Evolutionary conservation across 2,888 invertebrate species (phyloP).

Genomic region (Vannuccia rotundouncinata): DNA sequence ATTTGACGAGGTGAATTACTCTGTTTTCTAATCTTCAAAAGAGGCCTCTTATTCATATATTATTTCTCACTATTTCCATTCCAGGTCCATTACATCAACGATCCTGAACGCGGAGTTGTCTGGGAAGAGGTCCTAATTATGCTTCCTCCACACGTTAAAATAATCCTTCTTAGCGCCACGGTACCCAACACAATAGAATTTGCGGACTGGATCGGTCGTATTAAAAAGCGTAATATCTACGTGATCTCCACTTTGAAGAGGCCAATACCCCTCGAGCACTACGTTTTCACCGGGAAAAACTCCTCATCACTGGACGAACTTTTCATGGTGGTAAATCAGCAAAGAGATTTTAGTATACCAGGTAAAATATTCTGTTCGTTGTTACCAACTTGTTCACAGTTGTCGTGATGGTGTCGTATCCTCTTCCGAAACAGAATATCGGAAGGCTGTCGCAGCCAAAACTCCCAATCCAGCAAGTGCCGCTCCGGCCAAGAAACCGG

Average conservation of each 20-base stretch:
- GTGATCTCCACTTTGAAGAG: slow-evolving; percentile 86
- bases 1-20: slow-evolving; percentile 72
- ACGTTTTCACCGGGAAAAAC: slow-evolving; percentile 68
- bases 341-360: slow-evolving; percentile 30
- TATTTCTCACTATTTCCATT: neutral
- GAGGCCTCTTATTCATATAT: neutral
- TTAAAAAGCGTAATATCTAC: slow-evolving; percentile 60
- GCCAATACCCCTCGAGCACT: slow-evolving; percentile 91
- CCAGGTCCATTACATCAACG: slow-evolving; percentile 88
- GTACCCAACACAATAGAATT: slow-evolving; percentile 93
- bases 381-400: too few species aligned
- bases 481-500: slow-evolving; percentile 56
- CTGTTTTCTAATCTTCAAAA: neutral
- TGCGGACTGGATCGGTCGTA: slow-evolving; percentile 65
- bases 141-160: slow-evolving; percentile 83
- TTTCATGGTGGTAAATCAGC: slow-evolving; percentile 43
- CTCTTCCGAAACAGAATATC: neutral
- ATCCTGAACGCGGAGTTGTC: slow-evolving; percentile 90
- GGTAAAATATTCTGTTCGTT: slow-evolving; percentile 12
- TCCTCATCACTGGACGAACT: slow-evolving; percentile 23
- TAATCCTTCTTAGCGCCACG: slow-evolving; percentile 93
- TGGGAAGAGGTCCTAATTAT: slow-evolving; percentile 98
- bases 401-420: too few species aligned
- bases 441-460: slow-evolving; percentile 1
- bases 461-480: slow-evolving; percentile 55